Percentiles rank a stretch among this genome's conserved stretches.
These are phyloP conservation scores for Clarias gariepinus DNA, from an alignment of 2,113 vertebrate genomes.

Conservation along the genomic window DNA sequence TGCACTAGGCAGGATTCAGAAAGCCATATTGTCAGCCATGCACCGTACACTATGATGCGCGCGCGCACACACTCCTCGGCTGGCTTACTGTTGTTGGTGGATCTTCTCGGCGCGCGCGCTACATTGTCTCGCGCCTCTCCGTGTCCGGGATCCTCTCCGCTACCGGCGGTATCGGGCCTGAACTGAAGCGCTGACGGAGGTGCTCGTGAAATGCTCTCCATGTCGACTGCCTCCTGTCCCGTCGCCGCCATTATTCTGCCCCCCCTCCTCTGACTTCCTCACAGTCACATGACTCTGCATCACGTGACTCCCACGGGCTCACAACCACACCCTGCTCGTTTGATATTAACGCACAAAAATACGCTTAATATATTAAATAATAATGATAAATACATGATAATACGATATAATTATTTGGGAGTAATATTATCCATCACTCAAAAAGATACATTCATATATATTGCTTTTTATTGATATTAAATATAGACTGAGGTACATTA, in stretches of 20 bases:
- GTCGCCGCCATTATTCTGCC: constrained; percentile 69
- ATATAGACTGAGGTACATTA: no score
- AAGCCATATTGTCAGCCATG: no score
- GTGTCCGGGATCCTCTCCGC: constrained; percentile 8
- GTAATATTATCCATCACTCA: no score
- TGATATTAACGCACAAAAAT: no score
- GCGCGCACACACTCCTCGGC: no score
- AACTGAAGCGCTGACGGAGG: constrained; percentile 49
- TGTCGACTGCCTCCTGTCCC: constrained; percentile 67
- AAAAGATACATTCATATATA: no score
- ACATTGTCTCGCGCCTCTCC: constrained; percentile 51
- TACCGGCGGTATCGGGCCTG: not conserved
- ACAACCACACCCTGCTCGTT: constrained; percentile 2
- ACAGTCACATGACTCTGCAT: constrained; percentile 68
- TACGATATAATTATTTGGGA: no score
- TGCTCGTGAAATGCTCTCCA: constrained; percentile 67
- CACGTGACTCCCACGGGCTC: constrained; percentile 63
- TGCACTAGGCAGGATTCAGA: not conserved
- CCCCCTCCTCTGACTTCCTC: not conserved
- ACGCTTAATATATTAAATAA: no score
- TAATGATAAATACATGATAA: no score
- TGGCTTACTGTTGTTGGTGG: constrained; percentile 64
- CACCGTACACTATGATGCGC: no score
- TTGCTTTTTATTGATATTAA: no score
- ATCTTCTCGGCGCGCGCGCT: constrained; percentile 58